Conservation (phyloP, 2,113 vertebrate genomes). For the Sebastes fasciatus region DNA sequence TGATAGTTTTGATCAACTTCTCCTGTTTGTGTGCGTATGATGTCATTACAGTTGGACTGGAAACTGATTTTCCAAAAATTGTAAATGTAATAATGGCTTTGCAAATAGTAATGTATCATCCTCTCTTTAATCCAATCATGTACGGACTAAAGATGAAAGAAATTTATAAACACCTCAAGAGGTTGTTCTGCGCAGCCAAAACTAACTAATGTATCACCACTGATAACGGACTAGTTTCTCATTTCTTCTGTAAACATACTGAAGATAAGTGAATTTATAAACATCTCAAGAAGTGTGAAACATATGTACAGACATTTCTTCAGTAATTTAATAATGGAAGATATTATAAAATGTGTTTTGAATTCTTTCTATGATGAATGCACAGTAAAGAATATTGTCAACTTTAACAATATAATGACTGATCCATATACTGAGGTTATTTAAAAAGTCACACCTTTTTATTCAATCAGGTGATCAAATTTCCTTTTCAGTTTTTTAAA, state of each 20-base stretch:
- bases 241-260: too few species aligned
- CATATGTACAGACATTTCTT: not conserved
- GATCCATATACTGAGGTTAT: too few species aligned
- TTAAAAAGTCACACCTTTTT: too few species aligned
- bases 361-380: not conserved
- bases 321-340: not conserved
- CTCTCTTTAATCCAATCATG: too few species aligned
- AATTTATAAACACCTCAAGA: not conserved
- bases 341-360: not conserved
- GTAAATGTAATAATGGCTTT: not conserved
- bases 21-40: slow-evolving; percentile 28
- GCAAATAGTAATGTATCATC: too few species aligned
- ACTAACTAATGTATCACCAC: not conserved
- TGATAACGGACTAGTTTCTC: too few species aligned
- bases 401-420: not conserved
- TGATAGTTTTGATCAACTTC: slow-evolving; percentile 27
- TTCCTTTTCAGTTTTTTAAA: not conserved
- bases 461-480: too few species aligned
- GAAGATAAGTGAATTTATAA: not conserved
- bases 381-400: not conserved
- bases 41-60: not conserved
- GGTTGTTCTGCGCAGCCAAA: not conserved
- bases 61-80: slow-evolving; percentile 25
- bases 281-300: too few species aligned
- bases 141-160: too few species aligned